A percentile compares a stretch with the other conserved stretches of the same genome.
These are phyloP conservation scores for Orthonyx spaldingii DNA, from an alignment of 2,113 vertebrate species.

Conservation along the genomic window DNA sequence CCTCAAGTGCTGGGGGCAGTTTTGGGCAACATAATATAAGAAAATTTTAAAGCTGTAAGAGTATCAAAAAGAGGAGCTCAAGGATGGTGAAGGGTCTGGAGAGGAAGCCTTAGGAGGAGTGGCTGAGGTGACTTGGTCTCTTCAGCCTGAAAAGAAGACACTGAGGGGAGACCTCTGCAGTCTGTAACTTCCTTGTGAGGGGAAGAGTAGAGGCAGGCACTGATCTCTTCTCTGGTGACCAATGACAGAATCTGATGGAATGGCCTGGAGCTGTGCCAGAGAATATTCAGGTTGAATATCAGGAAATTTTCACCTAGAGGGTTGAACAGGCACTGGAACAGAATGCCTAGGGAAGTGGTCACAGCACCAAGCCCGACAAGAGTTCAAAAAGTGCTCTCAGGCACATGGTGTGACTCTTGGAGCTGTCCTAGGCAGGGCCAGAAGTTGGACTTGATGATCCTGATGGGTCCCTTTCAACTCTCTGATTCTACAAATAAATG, in stretches of 20 bases:
- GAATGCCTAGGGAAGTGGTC: not conserved
- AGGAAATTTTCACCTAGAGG: not conserved
- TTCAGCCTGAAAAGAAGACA: not conserved
- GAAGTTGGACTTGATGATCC: not conserved
- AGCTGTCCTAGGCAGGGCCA: not conserved
- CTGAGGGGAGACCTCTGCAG: not conserved
- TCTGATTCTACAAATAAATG: not conserved
- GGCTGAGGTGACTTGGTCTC: not conserved
- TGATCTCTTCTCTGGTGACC: too few relatives aligned
- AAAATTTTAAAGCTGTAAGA: not conserved
- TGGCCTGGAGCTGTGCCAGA: too few relatives aligned
- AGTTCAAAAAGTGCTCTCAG: not conserved
- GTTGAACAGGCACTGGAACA: not conserved
- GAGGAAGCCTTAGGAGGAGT: accelerated
- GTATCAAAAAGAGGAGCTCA: not conserved
- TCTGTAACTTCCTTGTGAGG: not conserved
- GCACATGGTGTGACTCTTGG: not conserved
- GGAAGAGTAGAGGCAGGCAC: not conserved
- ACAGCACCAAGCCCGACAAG: not conserved
- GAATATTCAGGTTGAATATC: not conserved
- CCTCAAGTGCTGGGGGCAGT: accelerated
- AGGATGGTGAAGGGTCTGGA: not conserved
- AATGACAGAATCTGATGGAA: not conserved
- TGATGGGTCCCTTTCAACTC: not conserved
- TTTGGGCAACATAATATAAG: accelerated